Conservation (phyloP, 2,113 vertebrate genomes). For the Gambusia affinis region DNA sequence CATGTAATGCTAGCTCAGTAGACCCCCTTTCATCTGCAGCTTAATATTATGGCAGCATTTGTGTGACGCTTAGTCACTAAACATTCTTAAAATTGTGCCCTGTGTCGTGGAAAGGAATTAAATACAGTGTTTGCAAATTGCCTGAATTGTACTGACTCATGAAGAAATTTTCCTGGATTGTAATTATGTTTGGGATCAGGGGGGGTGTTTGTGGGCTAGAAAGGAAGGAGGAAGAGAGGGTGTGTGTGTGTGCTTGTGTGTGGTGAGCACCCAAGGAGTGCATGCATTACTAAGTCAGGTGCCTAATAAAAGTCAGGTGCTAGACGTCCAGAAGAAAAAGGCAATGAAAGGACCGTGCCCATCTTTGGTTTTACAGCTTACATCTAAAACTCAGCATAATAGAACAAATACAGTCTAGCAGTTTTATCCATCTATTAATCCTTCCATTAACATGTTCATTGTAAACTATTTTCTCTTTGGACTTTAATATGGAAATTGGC, state of each 20-base stretch:
- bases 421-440: no score
- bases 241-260: neutral
- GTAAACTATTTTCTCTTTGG: no score
- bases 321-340: no score
- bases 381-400: no score
- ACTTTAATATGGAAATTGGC: no score
- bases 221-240: neutral
- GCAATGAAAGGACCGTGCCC: no score
- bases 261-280: no score
- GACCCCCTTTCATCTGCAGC: constrained; percentile 36
- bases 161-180: constrained; percentile 27
- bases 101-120: constrained; percentile 38
- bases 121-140: constrained; percentile 31
- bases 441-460: no score
- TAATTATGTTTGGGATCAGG: constrained; percentile 38
- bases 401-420: no score
- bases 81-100: constrained; percentile 26
- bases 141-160: constrained; percentile 24
- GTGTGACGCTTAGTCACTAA: constrained; percentile 24
- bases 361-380: no score
- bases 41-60: constrained; percentile 39
- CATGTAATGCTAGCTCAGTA: constrained; percentile 13
- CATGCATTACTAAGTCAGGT: neutral
- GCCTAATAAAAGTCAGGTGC: no score
- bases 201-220: constrained; percentile 28